These are phyloP conservation scores for Caenorhabditis drosophilae DNA, from an alignment of 2,888 invertebrate species.

Conservation along the genomic window DNA sequence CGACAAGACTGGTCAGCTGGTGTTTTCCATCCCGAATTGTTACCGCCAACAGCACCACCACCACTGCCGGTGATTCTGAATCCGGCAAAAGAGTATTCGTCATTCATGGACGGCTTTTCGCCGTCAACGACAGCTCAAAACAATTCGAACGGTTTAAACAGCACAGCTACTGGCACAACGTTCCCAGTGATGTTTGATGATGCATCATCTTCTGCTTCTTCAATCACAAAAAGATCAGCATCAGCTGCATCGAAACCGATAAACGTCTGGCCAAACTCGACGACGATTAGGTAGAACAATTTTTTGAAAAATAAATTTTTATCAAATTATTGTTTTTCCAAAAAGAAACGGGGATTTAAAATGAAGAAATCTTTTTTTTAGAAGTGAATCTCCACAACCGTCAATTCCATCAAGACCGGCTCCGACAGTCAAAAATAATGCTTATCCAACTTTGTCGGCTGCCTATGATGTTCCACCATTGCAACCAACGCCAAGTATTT, in stretches of 20 bases:
- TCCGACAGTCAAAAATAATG: constrained; percentile 20
- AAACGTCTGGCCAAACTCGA: constrained; percentile 10
- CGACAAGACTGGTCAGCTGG: constrained; percentile 16
- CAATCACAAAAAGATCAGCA: constrained; percentile 13
- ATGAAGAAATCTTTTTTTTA: too few species aligned
- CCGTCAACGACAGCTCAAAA: neutral
- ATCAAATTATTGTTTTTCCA: constrained; percentile 7
- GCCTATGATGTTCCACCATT: constrained; percentile 3
- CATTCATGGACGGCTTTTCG: neutral
- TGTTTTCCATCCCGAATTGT: constrained; percentile 13
- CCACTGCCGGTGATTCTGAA: constrained; percentile 27
- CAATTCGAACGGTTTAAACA: too few species aligned
- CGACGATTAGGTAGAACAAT: too few species aligned
- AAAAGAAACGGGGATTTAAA: too few species aligned
- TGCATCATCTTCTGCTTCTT: neutral
- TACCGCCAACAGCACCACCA: constrained; percentile 30
- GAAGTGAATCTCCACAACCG: constrained; percentile 50
- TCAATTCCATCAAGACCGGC: constrained; percentile 44
- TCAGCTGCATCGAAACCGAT: constrained; percentile 26
- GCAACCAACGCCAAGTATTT: neutral
- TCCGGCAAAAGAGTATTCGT: constrained; percentile 9
- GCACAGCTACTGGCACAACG: too few species aligned
- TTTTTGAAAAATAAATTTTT: too few species aligned
- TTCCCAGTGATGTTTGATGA: constrained; percentile 46
- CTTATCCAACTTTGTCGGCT: constrained; percentile 9